Evolutionary conservation across 2,113 vertebrate species (phyloP).

Genomic region (Pitta sordida): DNA sequence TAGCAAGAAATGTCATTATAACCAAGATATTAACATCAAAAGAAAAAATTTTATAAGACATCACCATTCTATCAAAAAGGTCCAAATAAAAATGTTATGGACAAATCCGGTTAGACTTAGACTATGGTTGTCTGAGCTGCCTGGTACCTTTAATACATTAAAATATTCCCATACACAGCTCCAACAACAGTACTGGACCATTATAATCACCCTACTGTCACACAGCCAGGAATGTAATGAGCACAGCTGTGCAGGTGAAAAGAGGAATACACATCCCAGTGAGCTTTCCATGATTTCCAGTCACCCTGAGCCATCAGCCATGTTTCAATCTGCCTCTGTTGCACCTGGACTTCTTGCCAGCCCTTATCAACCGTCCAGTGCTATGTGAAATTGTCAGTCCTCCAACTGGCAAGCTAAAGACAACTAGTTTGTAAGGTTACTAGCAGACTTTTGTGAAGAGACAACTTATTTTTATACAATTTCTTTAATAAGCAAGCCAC

Average conservation of each 20-base stretch:
- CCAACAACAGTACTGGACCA: neutral
- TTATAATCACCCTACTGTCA: neutral
- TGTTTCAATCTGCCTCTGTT: neutral
- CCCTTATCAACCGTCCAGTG: neutral
- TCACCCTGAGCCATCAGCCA: neutral
- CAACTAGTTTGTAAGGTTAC: neutral
- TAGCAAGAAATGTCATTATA: neutral
- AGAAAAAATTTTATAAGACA: neutral
- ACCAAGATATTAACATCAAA: neutral
- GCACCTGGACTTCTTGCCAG: neutral
- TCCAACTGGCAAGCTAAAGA: neutral
- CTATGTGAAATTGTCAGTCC: neutral
- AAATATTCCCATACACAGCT: neutral
- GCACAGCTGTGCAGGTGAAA: neutral
- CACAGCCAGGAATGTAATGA: neutral
- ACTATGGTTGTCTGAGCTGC: neutral
- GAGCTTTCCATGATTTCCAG: neutral
- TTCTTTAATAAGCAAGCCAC: neutral
- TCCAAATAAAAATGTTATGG: neutral
- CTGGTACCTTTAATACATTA: neutral
- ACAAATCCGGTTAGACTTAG: neutral
- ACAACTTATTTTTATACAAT: neutral
- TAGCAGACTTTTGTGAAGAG: neutral
- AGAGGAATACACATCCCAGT: neutral
- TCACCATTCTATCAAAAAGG: neutral